These are phyloP conservation scores for Lasioglossum pauxillum DNA, from an alignment of 2,888 invertebrate species.

Conservation along the genomic window DNA sequence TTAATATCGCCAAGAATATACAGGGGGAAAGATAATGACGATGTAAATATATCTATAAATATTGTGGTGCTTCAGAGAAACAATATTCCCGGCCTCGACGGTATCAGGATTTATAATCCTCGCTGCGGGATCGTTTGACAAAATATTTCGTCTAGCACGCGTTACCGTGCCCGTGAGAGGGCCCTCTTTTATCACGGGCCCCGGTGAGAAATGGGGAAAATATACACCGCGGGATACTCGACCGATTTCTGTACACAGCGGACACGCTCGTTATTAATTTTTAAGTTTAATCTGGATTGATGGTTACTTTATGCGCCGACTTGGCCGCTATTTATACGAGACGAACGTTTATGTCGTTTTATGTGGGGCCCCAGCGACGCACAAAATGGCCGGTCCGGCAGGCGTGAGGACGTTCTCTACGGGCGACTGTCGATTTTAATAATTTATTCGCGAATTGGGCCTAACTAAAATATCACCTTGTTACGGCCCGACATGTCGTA, in stretches of 20 bases:
- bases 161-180: neutral
- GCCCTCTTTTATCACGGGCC: conserved; percentile 4
- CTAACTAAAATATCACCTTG: neutral
- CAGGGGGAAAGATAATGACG: neutral
- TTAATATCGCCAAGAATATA: neutral
- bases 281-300: neutral
- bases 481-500: neutral
- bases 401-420: neutral
- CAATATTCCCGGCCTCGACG: conserved; percentile 11
- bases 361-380: neutral
- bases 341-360: neutral
- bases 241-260: neutral
- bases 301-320: neutral
- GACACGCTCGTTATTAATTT: neutral
- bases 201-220: conserved; percentile 37
- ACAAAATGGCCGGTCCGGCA: neutral
- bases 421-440: neutral
- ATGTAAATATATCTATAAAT: neutral
- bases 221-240: conserved; percentile 25
- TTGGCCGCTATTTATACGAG: neutral
- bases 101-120: conserved; percentile 33
- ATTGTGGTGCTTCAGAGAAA: conserved; percentile 13
- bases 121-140: conserved; percentile 18
- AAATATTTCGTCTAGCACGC: conserved; percentile 45
- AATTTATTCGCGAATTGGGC: neutral